A percentile compares a stretch with the other conserved stretches of the same genome.
These are phyloP conservation scores for Sitophilus oryzae DNA, from an alignment of 1,140 invertebrate genomes.

Conservation along the genomic window DNA sequence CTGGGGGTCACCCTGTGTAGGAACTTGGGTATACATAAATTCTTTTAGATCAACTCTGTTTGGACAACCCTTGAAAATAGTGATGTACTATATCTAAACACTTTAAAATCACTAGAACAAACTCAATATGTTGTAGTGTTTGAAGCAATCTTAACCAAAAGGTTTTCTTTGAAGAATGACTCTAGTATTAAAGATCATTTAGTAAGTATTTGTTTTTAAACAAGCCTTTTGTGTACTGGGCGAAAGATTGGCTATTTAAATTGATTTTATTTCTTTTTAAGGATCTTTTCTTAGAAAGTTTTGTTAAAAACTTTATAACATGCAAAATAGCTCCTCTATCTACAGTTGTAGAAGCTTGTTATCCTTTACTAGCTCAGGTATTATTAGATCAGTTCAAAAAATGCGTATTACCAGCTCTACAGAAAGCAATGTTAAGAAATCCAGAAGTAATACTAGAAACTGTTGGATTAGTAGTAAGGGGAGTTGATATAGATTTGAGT, in stretches of 20 bases:
- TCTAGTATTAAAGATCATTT: constrained; percentile 33
- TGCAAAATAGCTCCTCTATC: constrained; percentile 70
- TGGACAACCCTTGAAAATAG: constrained; percentile 36
- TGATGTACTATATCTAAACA: constrained; percentile 38
- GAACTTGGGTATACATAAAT: too few species aligned
- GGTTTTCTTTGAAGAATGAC: constrained; percentile 25
- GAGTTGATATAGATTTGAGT: constrained; percentile 73
- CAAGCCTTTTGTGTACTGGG: background rate
- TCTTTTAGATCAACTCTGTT: constrained; percentile 30
- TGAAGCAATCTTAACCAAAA: constrained; percentile 31
- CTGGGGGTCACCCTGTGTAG: too few species aligned
- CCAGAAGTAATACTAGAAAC: constrained; percentile 85
- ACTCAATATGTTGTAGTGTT: constrained; percentile 34
- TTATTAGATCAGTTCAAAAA: constrained; percentile 70
- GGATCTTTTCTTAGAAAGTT: constrained; percentile 62
- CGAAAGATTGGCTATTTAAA: constrained; percentile 6
- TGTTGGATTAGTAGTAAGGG: constrained; percentile 66
- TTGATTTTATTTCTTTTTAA: constrained; percentile 40
- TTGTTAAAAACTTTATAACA: constrained; percentile 75
- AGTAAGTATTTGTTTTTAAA: constrained; percentile 26
- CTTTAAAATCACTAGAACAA: constrained; percentile 36
- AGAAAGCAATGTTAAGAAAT: constrained; percentile 88
- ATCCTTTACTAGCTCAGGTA: constrained; percentile 58
- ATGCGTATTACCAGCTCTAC: constrained; percentile 72
- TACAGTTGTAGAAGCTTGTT: constrained; percentile 60